Conservation (phyloP, 1,140 invertebrate genomes). For the Procambarus clarkii region DNA sequence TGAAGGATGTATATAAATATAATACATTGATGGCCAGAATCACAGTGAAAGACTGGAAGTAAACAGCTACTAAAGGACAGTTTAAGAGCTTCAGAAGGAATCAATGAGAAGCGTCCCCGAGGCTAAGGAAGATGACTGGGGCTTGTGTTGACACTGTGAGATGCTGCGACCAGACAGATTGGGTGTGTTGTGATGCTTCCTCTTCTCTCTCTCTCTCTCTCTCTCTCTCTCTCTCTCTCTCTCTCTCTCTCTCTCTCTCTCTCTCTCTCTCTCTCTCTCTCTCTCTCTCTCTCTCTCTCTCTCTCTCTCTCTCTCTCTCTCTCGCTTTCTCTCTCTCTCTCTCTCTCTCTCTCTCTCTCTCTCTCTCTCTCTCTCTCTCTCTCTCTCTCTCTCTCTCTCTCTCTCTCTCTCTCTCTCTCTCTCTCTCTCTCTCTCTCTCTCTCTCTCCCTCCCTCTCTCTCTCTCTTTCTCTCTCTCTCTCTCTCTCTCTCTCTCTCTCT, state of each 20-base stretch:
- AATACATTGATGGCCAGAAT: too few species aligned
- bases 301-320: not conserved
- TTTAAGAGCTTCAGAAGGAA: too few species aligned
- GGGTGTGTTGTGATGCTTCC: not conserved
- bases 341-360: not conserved
- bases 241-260: slow-evolving; percentile 9
- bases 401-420: not conserved
- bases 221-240: slow-evolving; percentile 53
- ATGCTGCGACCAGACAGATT: too few species aligned
- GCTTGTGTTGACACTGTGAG: too few species aligned
- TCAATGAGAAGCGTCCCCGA: too few species aligned
- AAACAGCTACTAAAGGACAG: too few species aligned
- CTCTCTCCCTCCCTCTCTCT: slow-evolving; percentile 17
- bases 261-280: slow-evolving; percentile 1
- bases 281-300: not conserved
- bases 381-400: not conserved
- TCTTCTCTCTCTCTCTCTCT: slow-evolving; percentile 51
- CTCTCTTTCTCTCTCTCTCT: slow-evolving; percentile 40
- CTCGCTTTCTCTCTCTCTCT: slow-evolving; percentile 1
- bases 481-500: slow-evolving; percentile 22
- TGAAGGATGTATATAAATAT: too few species aligned
- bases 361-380: too few species aligned
- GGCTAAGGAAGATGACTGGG: too few species aligned
- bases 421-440: not conserved
- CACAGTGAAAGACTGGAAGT: too few species aligned